phyloP scores from a whole-genome alignment of 2,797 vertebrate species.

The Brachyrhaphis roseni region DNA sequence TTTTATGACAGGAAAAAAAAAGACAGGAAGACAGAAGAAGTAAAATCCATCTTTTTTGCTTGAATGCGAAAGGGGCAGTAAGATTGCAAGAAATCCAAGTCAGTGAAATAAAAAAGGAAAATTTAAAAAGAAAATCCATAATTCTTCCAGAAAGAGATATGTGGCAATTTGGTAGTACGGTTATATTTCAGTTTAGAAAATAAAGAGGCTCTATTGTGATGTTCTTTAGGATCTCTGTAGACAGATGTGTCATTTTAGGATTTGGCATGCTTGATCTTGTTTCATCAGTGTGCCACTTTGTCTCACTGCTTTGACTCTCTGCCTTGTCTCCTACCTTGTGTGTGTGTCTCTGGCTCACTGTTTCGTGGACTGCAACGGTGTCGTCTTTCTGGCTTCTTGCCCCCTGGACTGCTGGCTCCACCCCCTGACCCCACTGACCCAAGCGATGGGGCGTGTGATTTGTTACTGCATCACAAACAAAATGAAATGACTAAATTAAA shows the following conservation, averaged over 20 bases:
- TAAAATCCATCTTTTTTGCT: background rate
- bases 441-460: conserved; percentile 69
- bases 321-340: conserved; percentile 83
- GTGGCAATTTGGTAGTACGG: background rate
- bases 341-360: conserved; percentile 86
- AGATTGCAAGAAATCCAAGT: conserved; percentile 8
- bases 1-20: conserved; percentile 27
- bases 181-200: background rate
- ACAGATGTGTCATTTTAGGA: background rate
- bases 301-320: conserved; percentile 2
- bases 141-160: background rate
- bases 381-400: conserved; percentile 89
- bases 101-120: background rate
- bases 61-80: conserved; percentile 5
- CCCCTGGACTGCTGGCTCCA: conserved; percentile 79
- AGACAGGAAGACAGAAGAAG: conserved; percentile 16
- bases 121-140: background rate
- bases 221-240: background rate
- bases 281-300: conserved; percentile 6
- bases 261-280: background rate
- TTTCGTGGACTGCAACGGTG: conserved; percentile 93
- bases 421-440: conserved; percentile 77
- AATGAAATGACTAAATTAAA: background rate
- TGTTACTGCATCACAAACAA: conserved; percentile 61
- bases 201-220: background rate